These are phyloP conservation scores for Puntigrus tetrazona DNA, from an alignment of 2,113 vertebrate species.

Conservation along the genomic window DNA sequence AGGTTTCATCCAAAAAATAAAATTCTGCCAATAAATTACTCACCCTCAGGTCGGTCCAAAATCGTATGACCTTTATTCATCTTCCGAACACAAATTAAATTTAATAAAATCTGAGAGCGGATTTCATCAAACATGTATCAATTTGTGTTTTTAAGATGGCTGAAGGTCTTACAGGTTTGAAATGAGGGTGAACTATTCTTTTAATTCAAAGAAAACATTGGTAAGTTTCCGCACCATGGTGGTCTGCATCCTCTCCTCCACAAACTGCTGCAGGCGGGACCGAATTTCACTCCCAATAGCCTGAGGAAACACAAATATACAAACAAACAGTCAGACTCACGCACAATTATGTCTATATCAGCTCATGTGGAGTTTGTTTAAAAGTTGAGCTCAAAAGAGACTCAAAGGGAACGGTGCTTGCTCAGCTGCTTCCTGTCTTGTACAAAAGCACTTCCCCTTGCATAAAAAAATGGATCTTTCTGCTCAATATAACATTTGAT, in stretches of 20 bases:
- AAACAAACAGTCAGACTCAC: background rate
- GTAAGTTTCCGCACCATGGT: slow-evolving; percentile 81
- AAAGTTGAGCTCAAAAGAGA: background rate
- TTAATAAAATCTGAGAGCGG: no score
- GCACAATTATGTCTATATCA: background rate
- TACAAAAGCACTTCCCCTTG: background rate
- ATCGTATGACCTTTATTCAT: no score
- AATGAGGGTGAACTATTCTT: no score
- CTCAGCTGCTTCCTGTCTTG: slow-evolving; percentile 41
- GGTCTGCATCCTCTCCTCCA: slow-evolving; percentile 84
- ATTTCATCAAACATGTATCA: no score
- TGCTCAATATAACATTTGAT: no score
- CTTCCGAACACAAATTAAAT: no score
- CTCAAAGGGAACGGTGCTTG: background rate
- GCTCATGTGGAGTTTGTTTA: background rate
- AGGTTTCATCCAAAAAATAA: background rate
- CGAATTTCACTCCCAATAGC: slow-evolving; percentile 66
- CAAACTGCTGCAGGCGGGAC: slow-evolving; percentile 77
- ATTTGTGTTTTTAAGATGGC: no score
- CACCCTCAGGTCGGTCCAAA: background rate
- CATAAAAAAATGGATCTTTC: background rate
- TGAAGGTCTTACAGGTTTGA: no score
- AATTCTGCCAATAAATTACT: background rate
- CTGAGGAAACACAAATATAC: slow-evolving; percentile 49
- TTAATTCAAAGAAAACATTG: background rate